Evolutionary conservation across 2,113 vertebrate genomes (phyloP).

Genomic region (Leucopsar rothschildi): DNA sequence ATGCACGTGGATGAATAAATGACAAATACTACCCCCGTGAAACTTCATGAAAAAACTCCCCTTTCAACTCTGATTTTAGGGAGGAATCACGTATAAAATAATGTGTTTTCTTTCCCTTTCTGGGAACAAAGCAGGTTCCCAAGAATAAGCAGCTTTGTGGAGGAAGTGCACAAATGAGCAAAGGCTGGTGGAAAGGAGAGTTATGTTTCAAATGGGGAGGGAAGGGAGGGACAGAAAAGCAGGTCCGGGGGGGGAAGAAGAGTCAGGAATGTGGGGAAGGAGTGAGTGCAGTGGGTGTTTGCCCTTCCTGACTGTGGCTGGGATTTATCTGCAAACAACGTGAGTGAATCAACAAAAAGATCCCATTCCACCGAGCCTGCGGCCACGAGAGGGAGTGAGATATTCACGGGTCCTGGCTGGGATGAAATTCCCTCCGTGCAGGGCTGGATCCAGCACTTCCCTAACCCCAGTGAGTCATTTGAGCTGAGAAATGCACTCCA

Average conservation of each 20-base stretch:
- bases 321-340: background rate
- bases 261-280: background rate
- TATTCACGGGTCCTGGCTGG: background rate
- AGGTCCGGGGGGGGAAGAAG: background rate
- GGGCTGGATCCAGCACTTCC: background rate
- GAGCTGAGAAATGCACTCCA: background rate
- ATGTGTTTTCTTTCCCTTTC: background rate
- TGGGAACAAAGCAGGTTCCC: background rate
- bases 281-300: accelerated
- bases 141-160: background rate
- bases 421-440: background rate
- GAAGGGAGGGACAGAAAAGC: background rate
- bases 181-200: background rate
- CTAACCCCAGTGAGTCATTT: accelerated
- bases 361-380: too few relatives aligned
- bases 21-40: background rate
- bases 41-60: background rate
- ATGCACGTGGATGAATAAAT: background rate
- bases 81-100: background rate
- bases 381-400: slow-evolving; percentile 35
- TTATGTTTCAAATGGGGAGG: background rate
- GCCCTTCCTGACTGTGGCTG: background rate
- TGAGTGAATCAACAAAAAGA: background rate
- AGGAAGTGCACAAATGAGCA: background rate
- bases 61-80: background rate